phyloP scores from a whole-genome alignment of 2,888 invertebrate species.

The Pristionchus arcanus region DNA sequence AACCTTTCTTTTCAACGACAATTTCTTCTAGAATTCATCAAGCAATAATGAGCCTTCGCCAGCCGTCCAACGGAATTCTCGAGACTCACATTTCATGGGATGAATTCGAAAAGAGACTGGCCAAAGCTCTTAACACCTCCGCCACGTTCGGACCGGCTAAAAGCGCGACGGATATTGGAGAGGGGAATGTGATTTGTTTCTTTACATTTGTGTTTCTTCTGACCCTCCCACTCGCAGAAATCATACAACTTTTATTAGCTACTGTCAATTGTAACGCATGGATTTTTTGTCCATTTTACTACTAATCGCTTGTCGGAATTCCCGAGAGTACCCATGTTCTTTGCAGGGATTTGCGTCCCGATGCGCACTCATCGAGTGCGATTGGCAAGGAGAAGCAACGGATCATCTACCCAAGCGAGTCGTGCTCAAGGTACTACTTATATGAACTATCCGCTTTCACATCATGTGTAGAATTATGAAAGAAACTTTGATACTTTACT shows the following conservation, averaged over 20 bases:
- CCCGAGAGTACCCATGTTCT: background rate
- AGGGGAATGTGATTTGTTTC: too few relatives aligned
- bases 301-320: too few relatives aligned
- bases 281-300: too few relatives aligned
- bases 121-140: background rate
- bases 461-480: background rate
- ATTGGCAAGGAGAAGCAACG: background rate
- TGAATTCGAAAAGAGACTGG: background rate
- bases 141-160: background rate
- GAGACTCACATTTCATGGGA: background rate
- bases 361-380: background rate
- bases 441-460: too few relatives aligned
- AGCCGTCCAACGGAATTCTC: too few relatives aligned
- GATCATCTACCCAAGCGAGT: background rate
- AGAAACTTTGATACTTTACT: background rate
- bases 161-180: background rate
- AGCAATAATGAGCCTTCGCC: too few relatives aligned
- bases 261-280: too few relatives aligned
- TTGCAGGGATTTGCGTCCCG: background rate
- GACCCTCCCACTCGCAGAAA: too few relatives aligned
- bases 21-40: background rate
- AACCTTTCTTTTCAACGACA: too few relatives aligned
- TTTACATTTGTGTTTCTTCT: too few relatives aligned
- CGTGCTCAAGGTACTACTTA: conserved; percentile 2
- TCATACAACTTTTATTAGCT: too few relatives aligned